These are phyloP conservation scores for Marasmarcha lunaedactyla DNA, from an alignment of 2,888 invertebrate species.

Conservation along the genomic window DNA sequence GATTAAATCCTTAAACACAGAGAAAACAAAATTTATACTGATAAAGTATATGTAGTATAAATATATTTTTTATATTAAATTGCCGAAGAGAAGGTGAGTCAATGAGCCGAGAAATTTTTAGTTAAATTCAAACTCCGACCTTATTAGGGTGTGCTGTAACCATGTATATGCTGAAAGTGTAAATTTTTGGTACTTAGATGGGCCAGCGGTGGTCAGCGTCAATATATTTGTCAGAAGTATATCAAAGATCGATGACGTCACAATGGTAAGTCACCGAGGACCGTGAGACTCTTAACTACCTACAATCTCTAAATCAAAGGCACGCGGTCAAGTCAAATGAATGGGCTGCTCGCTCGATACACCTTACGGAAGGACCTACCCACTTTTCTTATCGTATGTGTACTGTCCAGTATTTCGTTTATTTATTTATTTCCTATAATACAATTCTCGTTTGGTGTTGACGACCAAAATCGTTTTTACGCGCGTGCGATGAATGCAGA, in stretches of 20 bases:
- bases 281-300: constrained; percentile 24
- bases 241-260: constrained; percentile 99
- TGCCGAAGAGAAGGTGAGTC: not conserved
- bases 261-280: constrained; percentile 89
- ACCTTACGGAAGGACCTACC: constrained; percentile 41
- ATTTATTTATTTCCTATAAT: constrained; percentile 33
- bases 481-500: constrained; percentile 19
- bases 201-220: constrained; percentile 95
- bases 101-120: not conserved
- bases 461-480: constrained; percentile 70
- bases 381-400: constrained; percentile 29
- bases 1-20: not conserved
- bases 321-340: constrained; percentile 62
- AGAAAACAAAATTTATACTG: too few species aligned
- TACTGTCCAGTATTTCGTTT: constrained; percentile 25
- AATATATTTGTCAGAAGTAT: constrained; percentile 99
- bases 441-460: constrained; percentile 48
- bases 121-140: too few species aligned
- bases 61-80: not conserved
- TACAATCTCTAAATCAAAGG: constrained; percentile 38
- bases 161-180: constrained; percentile 27
- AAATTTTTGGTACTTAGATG: constrained; percentile 77
- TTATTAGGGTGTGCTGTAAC: not conserved
- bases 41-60: too few species aligned
- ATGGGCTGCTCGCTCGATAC: constrained; percentile 54